Percentiles rank a stretch among this genome's conserved stretches.
These are phyloP conservation scores for Trichechus manatus DNA, from an alignment of 2,113 vertebrate genomes.

Conservation along the genomic window DNA sequence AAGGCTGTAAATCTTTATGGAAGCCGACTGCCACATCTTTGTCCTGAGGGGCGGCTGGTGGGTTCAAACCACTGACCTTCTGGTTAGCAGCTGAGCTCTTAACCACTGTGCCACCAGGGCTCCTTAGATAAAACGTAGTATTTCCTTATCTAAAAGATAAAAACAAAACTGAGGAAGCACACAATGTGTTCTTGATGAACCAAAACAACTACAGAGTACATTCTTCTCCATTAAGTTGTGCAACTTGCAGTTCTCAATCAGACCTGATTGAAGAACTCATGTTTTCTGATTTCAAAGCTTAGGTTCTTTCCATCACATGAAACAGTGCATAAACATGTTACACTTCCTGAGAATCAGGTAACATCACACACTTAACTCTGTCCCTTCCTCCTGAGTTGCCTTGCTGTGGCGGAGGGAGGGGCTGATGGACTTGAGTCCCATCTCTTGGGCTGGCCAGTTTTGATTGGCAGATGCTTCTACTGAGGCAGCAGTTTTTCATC, in stretches of 20 bases:
- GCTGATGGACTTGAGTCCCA: neutral
- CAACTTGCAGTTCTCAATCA: neutral
- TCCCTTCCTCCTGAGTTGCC: no score
- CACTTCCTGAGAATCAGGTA: neutral
- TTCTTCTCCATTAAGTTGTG: neutral
- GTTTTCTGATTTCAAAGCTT: slow-evolving; percentile 1
- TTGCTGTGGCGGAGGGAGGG: neutral
- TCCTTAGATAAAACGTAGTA: slow-evolving; percentile 21
- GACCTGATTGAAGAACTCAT: neutral
- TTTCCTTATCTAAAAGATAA: slow-evolving; percentile 67
- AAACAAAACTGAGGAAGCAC: slow-evolving; percentile 4
- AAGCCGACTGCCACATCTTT: no score
- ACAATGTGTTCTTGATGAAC: neutral
- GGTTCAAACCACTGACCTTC: no score
- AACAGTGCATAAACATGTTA: neutral
- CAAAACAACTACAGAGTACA: neutral
- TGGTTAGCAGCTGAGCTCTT: no score
- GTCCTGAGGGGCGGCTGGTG: no score
- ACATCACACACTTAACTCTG: neutral
- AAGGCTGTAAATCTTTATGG: no score
- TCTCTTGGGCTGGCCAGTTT: neutral
- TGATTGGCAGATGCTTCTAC: slow-evolving; percentile 51
- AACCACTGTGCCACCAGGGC: no score
- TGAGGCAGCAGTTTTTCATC: slow-evolving; percentile 47
- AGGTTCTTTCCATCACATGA: neutral